phyloP scores from a whole-genome alignment of 2,113 vertebrate species.

The Elephas maximus region DNA sequence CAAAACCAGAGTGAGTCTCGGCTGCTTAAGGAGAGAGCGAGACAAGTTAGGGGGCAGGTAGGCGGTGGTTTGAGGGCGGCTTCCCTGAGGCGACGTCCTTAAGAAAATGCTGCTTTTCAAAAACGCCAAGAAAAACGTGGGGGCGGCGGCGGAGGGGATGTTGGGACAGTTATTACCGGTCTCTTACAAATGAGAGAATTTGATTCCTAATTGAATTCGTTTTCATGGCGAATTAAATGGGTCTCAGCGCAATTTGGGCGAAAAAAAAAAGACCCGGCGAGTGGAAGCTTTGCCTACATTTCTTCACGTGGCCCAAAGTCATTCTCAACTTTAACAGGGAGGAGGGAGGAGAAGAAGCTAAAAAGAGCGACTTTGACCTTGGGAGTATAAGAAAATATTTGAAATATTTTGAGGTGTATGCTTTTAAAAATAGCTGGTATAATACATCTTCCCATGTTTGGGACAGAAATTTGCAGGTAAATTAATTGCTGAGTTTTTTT shows the following conservation, averaged over 20 bases:
- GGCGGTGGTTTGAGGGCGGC: background rate
- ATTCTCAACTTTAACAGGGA: background rate
- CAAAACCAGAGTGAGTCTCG: constrained; percentile 6
- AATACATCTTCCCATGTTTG: background rate
- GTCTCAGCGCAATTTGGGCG: constrained; percentile 10
- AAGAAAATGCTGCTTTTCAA: background rate
- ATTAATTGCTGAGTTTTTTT: background rate
- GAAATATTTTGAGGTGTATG: background rate
- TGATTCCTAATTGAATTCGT: constrained; percentile 65
- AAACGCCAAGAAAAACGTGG: background rate
- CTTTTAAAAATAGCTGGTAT: background rate
- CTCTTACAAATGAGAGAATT: background rate
- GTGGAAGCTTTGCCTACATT: background rate
- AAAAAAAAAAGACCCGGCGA: too few species aligned
- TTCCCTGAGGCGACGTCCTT: background rate
- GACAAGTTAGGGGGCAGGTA: background rate
- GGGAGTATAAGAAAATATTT: background rate
- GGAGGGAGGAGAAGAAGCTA: background rate
- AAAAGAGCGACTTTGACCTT: background rate
- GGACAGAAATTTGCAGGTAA: background rate
- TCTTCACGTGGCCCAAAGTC: too few species aligned
- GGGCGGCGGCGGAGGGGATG: background rate
- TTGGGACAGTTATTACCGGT: background rate
- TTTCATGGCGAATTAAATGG: constrained; percentile 62
- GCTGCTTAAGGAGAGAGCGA: background rate